These are phyloP conservation scores for Ophion costatus DNA, from an alignment of 2,888 invertebrate genomes.

Conservation along the genomic window DNA sequence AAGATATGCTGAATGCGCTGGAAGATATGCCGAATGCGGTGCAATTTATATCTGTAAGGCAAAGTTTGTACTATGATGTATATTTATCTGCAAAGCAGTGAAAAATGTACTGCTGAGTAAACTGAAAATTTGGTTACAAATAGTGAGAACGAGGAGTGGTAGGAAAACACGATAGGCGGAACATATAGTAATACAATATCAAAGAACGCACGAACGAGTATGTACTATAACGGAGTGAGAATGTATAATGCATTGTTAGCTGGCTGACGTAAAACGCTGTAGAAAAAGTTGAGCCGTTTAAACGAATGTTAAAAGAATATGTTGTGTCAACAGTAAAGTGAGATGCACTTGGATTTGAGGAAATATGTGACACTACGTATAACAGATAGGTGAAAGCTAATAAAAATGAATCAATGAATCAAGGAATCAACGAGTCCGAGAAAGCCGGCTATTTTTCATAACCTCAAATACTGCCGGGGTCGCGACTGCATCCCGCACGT, in stretches of 20 bases:
- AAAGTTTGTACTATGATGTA: slow-evolving; percentile 17
- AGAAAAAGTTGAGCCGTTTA: not conserved
- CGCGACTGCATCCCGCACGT: no score
- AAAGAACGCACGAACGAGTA: not conserved
- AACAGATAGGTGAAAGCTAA: slow-evolving; percentile 6
- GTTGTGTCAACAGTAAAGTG: not conserved
- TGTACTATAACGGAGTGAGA: not conserved
- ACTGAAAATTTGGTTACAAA: slow-evolving; percentile 38
- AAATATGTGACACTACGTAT: not conserved
- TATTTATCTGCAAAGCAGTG: slow-evolving; percentile 6
- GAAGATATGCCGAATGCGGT: slow-evolving; percentile 44
- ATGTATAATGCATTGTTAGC: not conserved
- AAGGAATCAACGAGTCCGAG: no score
- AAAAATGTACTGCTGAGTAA: not conserved
- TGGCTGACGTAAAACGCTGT: slow-evolving; percentile 8
- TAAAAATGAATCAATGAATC: slow-evolving; percentile 14
- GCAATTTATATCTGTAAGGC: slow-evolving; percentile 56
- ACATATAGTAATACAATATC: not conserved
- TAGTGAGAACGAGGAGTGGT: slow-evolving; percentile 25
- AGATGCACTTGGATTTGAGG: not conserved
- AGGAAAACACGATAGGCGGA: not conserved
- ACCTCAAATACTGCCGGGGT: no score
- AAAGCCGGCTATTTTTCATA: no score
- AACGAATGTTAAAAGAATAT: not conserved
- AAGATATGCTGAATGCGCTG: slow-evolving; percentile 42